These are phyloP conservation scores for Rotaria macrura DNA, from an alignment of 2,888 invertebrate genomes.

Conservation along the genomic window DNA sequence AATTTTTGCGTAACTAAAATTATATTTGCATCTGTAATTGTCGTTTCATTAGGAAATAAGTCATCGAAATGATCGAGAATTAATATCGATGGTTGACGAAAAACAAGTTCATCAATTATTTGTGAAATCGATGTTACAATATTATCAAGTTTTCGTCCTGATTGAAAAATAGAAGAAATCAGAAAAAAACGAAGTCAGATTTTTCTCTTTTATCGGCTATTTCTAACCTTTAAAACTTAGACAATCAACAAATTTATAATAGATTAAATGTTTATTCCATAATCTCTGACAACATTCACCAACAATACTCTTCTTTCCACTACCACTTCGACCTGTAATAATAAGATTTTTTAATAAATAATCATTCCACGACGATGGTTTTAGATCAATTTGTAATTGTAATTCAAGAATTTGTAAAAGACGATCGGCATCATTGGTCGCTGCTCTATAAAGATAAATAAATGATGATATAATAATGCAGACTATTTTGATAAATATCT, in stretches of 20 bases:
- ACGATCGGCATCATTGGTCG: neutral
- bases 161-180: neutral
- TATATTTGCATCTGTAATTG: neutral
- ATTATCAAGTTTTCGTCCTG: constrained; percentile 8
- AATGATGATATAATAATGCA: neutral
- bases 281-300: neutral
- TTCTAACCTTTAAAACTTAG: neutral
- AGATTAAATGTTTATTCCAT: neutral
- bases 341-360: neutral
- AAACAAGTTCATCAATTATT: neutral
- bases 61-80: constrained; percentile 20
- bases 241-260: constrained; percentile 21
- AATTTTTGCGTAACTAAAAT: constrained; percentile 13
- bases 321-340: neutral
- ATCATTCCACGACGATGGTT: neutral
- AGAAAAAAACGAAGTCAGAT: neutral
- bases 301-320: neutral
- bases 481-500: too few relatives aligned
- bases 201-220: too few relatives aligned
- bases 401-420: neutral
- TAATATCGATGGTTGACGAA: constrained; percentile 15
- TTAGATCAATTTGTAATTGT: neutral
- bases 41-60: neutral
- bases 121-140: neutral
- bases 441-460: neutral